Evolutionary conservation across 1,140 invertebrate species (phyloP).

Genomic region (Drosophila bifasciata): DNA sequence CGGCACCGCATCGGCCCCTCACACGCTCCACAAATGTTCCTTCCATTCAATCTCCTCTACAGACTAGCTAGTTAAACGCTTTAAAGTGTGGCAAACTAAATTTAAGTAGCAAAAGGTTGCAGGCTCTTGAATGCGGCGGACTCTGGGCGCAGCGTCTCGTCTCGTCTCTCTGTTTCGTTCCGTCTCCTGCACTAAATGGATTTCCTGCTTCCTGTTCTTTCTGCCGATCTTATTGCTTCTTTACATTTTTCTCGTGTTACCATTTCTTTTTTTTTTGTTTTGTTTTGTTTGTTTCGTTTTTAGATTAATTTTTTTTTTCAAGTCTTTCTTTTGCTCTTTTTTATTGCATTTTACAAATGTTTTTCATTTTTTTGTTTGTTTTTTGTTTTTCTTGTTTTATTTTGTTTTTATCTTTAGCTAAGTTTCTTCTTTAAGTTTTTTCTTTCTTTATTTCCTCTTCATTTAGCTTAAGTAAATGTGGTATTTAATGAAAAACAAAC

Average conservation of each 20-base stretch:
- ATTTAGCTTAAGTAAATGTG: constrained; percentile 62
- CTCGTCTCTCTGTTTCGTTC: constrained; percentile 15
- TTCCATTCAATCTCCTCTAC: constrained; percentile 44
- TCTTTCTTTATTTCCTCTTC: constrained; percentile 35
- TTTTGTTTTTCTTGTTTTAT: no score
- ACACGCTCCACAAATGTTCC: constrained; percentile 40
- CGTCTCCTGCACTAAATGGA: constrained; percentile 19
- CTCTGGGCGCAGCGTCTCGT: constrained; percentile 19
- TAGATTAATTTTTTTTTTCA: constrained; percentile 74
- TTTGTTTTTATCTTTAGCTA: constrained; percentile 62
- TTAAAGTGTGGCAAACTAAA: constrained; percentile 42
- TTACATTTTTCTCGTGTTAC: constrained; percentile 49
- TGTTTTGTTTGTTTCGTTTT: constrained; percentile 38
- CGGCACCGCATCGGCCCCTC: constrained; percentile 50
- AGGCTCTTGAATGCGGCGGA: constrained; percentile 50
- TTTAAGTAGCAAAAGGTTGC: constrained; percentile 44
- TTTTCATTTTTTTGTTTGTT: constrained; percentile 61
- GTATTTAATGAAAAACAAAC: constrained; percentile 61
- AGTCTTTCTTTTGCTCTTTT: constrained; percentile 84
- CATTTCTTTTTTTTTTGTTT: constrained; percentile 39
- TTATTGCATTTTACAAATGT: constrained; percentile 80
- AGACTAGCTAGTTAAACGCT: constrained; percentile 72
- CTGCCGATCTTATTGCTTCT: constrained; percentile 34
- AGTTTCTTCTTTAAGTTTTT: constrained; percentile 54
- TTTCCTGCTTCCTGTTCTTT: constrained; percentile 35